Conservation (phyloP, 2,797 vertebrate species). For the Enteromius afrohamiltoni region DNA sequence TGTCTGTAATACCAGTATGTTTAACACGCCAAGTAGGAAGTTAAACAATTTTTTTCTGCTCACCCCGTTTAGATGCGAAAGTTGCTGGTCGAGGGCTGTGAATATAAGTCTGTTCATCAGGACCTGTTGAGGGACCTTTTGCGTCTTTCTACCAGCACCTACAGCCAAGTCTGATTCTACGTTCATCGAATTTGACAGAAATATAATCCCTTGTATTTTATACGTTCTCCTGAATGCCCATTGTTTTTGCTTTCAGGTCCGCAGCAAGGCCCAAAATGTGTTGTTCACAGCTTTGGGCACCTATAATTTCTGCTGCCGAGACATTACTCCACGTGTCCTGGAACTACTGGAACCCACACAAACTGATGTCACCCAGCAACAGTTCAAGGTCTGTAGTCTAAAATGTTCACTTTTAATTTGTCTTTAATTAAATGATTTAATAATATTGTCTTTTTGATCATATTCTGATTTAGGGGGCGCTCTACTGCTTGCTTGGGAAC, state of each 20-base stretch:
- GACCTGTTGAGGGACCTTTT: constrained; percentile 92
- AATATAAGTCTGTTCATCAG: constrained; percentile 92
- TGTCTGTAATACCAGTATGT: background rate
- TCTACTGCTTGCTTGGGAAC: constrained; percentile 93
- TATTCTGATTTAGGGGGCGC: constrained; percentile 82
- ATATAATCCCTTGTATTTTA: background rate
- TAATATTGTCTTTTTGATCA: background rate
- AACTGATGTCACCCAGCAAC: constrained; percentile 86
- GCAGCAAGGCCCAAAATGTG: constrained; percentile 91
- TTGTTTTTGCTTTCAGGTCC: constrained; percentile 77
- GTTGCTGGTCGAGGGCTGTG: constrained; percentile 91
- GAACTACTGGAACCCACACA: constrained; percentile 85
- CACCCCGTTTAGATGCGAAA: constrained; percentile 83
- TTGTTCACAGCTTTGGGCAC: constrained; percentile 89
- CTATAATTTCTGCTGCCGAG: constrained; percentile 94
- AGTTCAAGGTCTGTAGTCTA: constrained; percentile 85
- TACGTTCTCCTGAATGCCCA: background rate
- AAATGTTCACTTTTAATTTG: background rate
- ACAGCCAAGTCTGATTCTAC: constrained; percentile 85
- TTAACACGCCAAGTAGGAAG: background rate
- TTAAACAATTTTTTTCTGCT: background rate
- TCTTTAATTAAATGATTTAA: constrained; percentile 1
- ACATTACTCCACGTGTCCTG: constrained; percentile 90
- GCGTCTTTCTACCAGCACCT: constrained; percentile 93
- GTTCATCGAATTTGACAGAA: background rate